Conservation (phyloP, 2,797 vertebrate species). For the Pipistrellus kuhlii region DNA sequence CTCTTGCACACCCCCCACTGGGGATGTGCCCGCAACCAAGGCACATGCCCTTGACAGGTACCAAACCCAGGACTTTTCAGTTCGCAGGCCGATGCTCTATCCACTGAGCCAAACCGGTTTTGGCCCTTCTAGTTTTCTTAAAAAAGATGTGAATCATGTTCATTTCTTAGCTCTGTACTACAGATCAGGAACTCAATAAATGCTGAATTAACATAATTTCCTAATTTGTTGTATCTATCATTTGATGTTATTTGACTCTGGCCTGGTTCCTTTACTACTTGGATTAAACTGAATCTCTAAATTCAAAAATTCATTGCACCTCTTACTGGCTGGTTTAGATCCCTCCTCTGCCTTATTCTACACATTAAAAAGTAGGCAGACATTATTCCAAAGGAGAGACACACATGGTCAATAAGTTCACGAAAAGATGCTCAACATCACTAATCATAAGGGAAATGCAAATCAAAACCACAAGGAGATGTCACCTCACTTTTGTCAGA, state of each 20-base stretch:
- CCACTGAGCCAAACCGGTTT: too few relatives aligned
- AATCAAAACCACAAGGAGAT: not conserved
- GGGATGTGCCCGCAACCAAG: too few relatives aligned
- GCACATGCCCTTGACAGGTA: too few relatives aligned
- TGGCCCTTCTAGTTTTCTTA: not conserved
- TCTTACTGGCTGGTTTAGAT: not conserved
- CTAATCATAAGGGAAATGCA: not conserved
- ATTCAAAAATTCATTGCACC: not conserved
- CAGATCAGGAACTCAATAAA: not conserved
- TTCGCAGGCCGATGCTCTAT: too few relatives aligned
- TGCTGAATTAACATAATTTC: not conserved
- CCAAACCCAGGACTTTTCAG: too few relatives aligned
- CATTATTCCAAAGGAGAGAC: not conserved
- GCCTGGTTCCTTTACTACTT: not conserved
- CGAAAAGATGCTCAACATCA: not conserved
- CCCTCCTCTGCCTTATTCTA: not conserved
- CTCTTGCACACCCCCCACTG: too few relatives aligned
- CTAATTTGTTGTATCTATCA: constrained; percentile 18
- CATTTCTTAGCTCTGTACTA: not conserved
- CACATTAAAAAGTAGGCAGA: not conserved
- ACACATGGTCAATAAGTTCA: not conserved
- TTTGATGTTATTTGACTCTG: not conserved
- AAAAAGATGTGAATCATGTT: not conserved
- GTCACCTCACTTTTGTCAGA: not conserved
- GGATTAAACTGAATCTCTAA: not conserved